Evolutionary conservation across 2,888 invertebrate species (phyloP), one percentile per base, ranked within the genome.

Genomic region (Heliconius sara): DNA sequence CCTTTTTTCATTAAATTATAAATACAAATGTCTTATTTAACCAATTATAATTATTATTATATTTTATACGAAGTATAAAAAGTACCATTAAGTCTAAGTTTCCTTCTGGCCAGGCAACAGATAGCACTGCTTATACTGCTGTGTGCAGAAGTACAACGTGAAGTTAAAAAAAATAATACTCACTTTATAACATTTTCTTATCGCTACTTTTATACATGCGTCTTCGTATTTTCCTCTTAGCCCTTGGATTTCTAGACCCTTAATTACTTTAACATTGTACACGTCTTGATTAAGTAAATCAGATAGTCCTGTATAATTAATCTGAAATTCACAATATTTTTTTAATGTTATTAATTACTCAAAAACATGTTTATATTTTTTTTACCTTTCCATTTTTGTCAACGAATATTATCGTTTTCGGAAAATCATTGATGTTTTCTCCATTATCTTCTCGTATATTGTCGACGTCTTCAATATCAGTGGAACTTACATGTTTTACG

Each of bases 131-230:
- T 6, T 52, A 52, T 19, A 1, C 52, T 19, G 19, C 19, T 52
- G 19, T 52, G 52, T 19, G 52, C 6, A 19, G 47, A 1, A 19
- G 6, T 52, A 6, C 47, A 52, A 6, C 19, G 52, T 16, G 52
- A 5, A 19, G 5, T 47, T 4, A 3, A 67, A 67, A 39, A 68
- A n/a, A 22, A 9, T 19, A n/a, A 2, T 7, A 79, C 79, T 80
- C 74, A 85, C 86, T 78, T 79, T 85, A 60, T 84, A 88, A 84
- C 93, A 93, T 84, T 91, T 93, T 68, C 84, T 89, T 2, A 92
- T 63, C 1, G 91, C 90, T 0, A 91, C 80, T 83, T 89, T 91
- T n/a, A 89, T 72, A 68, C 93, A 93, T 0, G 91, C 89, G 5
- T 90, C 88, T 0, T 90, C 75, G 34, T 79, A 91, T 34, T 89